Evolutionary conservation across 37 sponge, comb jelly and placozoan species (phyloP).

Genomic region (Tethya wilhelma): DNA sequence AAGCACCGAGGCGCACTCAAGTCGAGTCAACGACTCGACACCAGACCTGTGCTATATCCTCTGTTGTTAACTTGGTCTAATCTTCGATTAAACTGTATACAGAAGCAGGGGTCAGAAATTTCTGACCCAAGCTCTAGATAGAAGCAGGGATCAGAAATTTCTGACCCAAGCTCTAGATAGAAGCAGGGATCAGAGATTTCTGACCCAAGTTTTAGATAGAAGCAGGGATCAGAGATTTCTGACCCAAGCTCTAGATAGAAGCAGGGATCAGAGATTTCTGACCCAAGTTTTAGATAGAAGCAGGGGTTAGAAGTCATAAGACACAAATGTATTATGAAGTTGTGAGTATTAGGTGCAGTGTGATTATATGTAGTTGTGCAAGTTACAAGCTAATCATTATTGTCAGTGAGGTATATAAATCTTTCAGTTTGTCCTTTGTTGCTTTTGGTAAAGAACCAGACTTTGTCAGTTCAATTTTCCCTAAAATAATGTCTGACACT

Average conservation of each 20-base stretch:
- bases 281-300: neutral
- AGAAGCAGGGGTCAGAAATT: neutral
- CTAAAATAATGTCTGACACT: neutral
- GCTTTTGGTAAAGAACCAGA: neutral
- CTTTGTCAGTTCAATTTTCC: neutral
- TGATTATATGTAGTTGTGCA: neutral
- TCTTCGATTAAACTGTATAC: too few species aligned
- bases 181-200: neutral
- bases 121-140: neutral
- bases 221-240: neutral
- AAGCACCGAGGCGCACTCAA: too few species aligned
- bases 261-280: neutral
- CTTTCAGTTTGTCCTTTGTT: neutral
- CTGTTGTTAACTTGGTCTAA: too few species aligned
- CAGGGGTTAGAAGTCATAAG: neutral
- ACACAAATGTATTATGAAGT: neutral
- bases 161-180: neutral
- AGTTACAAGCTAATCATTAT: neutral
- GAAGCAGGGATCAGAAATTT: neutral
- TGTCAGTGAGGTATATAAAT: neutral
- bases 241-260: neutral
- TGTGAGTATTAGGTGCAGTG: neutral
- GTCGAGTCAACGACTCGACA: too few species aligned
- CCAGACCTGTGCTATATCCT: too few species aligned
- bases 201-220: neutral